phyloP scores from a whole-genome alignment of 2,797 vertebrate species.

The Falco naumanni region DNA sequence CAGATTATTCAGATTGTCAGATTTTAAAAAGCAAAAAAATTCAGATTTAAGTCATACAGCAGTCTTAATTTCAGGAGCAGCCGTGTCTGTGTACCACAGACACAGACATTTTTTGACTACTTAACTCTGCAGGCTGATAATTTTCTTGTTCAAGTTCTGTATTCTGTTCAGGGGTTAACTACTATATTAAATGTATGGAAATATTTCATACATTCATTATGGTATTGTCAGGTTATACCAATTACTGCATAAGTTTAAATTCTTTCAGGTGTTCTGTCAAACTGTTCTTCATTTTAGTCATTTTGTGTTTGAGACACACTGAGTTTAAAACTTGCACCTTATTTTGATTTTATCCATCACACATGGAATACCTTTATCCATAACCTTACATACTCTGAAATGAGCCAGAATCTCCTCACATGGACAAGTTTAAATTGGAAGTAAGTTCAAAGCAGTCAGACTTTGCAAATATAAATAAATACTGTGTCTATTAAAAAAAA shows the following conservation, averaged over 20 bases:
- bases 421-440: background rate
- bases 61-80: conserved; percentile 1
- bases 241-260: background rate
- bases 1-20: conserved; percentile 13
- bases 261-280: background rate
- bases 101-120: background rate
- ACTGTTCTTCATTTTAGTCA: background rate
- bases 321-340: background rate
- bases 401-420: background rate
- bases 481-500: background rate
- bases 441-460: background rate
- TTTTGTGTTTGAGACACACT: background rate
- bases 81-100: background rate
- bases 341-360: background rate
- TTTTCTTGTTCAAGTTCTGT: background rate
- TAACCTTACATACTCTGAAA: background rate
- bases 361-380: rapidly evolving
- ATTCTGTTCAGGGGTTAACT: background rate
- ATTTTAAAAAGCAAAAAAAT: background rate
- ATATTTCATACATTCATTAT: background rate
- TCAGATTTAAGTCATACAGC: background rate
- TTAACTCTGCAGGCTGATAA: background rate
- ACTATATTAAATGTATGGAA: background rate
- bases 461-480: background rate
- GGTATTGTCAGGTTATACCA: background rate